Conservation (phyloP, 2,113 vertebrate species). For the Nyctereutes procyonoides region DNA sequence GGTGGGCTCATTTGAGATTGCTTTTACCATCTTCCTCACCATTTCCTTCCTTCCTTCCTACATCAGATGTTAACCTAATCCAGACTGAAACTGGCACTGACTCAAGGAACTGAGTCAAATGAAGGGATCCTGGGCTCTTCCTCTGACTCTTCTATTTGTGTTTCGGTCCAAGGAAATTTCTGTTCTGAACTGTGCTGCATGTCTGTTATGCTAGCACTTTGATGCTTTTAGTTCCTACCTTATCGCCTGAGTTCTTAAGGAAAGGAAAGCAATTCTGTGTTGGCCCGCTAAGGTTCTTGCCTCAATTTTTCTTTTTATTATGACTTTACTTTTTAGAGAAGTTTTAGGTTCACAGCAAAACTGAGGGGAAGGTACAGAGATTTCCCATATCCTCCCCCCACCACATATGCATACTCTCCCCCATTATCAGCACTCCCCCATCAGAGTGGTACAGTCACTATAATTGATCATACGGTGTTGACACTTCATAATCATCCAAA, state of each 20-base stretch:
- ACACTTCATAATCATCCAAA: neutral
- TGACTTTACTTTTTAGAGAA: neutral
- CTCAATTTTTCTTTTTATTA: neutral
- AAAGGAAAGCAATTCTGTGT: neutral
- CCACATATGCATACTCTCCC: neutral
- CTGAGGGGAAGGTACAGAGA: neutral
- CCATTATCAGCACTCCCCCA: neutral
- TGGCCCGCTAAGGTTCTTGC: neutral
- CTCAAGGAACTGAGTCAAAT: neutral
- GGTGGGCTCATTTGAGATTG: neutral
- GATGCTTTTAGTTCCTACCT: neutral
- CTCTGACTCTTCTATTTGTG: neutral
- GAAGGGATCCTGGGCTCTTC: neutral
- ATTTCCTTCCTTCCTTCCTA: neutral
- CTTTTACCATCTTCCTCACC: neutral
- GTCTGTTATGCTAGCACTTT: neutral
- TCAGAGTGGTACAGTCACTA: neutral
- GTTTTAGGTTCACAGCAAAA: neutral
- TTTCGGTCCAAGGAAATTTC: neutral
- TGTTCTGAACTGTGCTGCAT: neutral
- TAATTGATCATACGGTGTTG: neutral
- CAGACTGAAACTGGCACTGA: neutral
- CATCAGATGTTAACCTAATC: neutral
- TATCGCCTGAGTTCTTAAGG: neutral
- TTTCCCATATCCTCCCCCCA: neutral